Evolutionary conservation across 2,797 vertebrate genomes (phyloP), one percentile per base, ranked within the genome.

Genomic region (Tiaroga cobitis): DNA sequence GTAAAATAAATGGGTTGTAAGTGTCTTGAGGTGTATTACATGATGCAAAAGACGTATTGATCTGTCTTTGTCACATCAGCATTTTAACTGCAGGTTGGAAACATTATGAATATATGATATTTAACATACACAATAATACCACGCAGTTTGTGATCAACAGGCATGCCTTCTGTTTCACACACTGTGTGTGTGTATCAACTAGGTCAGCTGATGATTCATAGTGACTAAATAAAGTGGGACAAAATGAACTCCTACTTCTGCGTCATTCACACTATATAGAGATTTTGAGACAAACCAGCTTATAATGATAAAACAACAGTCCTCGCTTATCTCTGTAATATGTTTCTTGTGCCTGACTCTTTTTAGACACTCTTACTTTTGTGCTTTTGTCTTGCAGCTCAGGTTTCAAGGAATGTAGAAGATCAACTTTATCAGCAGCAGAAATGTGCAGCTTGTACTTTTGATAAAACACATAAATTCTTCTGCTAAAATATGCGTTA

Each of bases 391-490:
- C 21, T 76, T 19, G 34, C 15, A 61, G 24, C 24, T 41, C 54
- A 61, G 75, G 75, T 61, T 77, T 61, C 21, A 61, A 39, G 75
- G 75, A 77, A 61, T 77, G 75, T 77, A 61, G 8, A 77, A 61
- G 34, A 26, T 77, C 13, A n/a, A 3, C 21, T 59, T 59, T 59
- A 77, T 61, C 51, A 77, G 39, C 11, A 41, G 51, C 54, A 41
- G 24, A 77, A 39, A 77, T 41, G 15, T 77, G 13, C 34, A 59
- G 24, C 7, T 77, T 61, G 32, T 39, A 39, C 51, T 56, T 59
- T 39, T 39, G 51, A 77, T 59, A 41, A 77, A 61, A 21, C 49
- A 37, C 73, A 37, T 68, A 9, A 2, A n/a, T 59, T 39, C 11
- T 59, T 39, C 21, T 8, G 3, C 21, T 13, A 29, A 51, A 24